Percentiles rank a stretch among this genome's conserved stretches.
These are phyloP conservation scores for Pangasius larnaudii DNA, from an alignment of 2,797 vertebrate species.

Conservation along the genomic window DNA sequence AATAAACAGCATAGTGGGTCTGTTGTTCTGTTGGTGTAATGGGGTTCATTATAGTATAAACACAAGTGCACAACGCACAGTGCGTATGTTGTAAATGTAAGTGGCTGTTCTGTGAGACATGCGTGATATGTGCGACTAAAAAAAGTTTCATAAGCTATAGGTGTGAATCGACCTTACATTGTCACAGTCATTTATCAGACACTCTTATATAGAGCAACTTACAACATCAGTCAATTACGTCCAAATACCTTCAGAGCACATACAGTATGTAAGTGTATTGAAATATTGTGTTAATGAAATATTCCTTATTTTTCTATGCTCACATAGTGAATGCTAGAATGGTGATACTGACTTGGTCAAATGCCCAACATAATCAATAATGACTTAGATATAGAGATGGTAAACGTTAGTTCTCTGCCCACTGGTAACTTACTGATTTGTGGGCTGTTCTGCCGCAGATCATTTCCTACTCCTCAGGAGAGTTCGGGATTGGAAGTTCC, in stretches of 20 bases:
- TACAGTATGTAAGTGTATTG: not conserved
- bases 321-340: not conserved
- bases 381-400: not conserved
- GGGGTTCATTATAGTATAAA: not conserved
- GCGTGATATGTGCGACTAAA: not conserved
- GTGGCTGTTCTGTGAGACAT: not conserved
- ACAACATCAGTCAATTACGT: not conserved
- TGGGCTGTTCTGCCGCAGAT: slow-evolving; percentile 72
- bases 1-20: not conserved
- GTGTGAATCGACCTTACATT: not conserved
- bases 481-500: slow-evolving; percentile 73
- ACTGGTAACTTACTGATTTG: slow-evolving; percentile 26
- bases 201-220: not conserved
- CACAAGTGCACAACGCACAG: not conserved
- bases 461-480: slow-evolving; percentile 79
- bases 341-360: not conserved
- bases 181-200: not conserved
- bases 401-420: not conserved
- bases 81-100: not conserved
- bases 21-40: not conserved
- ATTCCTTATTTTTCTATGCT: not conserved
- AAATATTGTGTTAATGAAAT: not conserved
- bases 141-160: not conserved
- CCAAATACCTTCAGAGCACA: not conserved
- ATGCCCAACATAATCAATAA: not conserved